Evolutionary conservation across 2,888 invertebrate genomes (phyloP), one percentile per base, ranked within the genome.

Genomic region (Rhorus exstirpatorius): DNA sequence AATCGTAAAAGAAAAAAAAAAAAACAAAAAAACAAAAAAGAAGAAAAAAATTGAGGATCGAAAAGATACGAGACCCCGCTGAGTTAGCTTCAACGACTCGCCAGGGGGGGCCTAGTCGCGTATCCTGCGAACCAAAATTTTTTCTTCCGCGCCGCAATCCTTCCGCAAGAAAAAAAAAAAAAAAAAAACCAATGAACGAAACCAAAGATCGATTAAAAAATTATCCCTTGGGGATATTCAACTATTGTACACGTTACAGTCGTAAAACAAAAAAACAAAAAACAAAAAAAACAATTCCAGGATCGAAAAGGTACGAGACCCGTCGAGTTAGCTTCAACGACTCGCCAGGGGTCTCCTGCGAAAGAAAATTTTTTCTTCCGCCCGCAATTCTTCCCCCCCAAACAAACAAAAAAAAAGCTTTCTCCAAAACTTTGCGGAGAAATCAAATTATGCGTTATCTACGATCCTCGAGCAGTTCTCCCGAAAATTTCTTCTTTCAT

Each of bases 371-470:
- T n/a, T n/a, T n/a, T n/a, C n/a, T n/a, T n/a, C n/a, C n/a, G n/a
- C n/a, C n/a, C n/a, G n/a, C n/a, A n/a, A n/a, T n/a, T n/a, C 38
- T 49, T 67, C n/a, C n/a, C n/a, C n/a, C n/a, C n/a, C n/a, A 17
- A 8, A 21, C 51, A 67, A 26, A 49, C n/a, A 44, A 41, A 44
- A 74, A 67, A 46, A 78, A 78, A 72, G 31, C n/a, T 67, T 67
- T 44, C 61, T 51, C 19, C 63, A 60, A 60, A 61, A 76, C 76
- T 71, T 61, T 71, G 58, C 38, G 17, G 58, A 68, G 38, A 77
- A 74, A 63, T 49, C 44, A 60, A 79, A 51, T 83, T 71, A 71
- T 65, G 79, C 82, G 63, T 72, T 8, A 35, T 55, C 63, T 72
- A 61, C 61, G 44, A 41, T 53, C 7, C 49, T 51, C 74, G 79